Evolutionary conservation across 2,113 vertebrate species (phyloP).

Genomic region (Eulemur rufifrons): DNA sequence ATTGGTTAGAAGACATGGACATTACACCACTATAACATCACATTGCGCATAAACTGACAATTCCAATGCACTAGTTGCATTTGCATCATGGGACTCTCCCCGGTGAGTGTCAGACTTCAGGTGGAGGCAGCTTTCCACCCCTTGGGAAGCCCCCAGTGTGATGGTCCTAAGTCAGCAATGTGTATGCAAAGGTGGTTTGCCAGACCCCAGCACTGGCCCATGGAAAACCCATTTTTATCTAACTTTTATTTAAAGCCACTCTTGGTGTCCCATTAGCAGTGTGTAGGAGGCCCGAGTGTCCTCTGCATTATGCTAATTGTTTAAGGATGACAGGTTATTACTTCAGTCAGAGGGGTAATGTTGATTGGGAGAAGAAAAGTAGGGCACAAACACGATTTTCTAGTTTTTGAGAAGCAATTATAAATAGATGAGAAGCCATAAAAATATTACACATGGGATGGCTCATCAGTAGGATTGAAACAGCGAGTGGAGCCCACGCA

Average conservation of each 20-base stretch:
- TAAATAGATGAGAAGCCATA: conserved; percentile 79
- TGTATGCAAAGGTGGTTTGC: background rate
- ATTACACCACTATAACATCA: background rate
- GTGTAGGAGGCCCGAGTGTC: conserved; percentile 70
- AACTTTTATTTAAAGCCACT: conserved; percentile 67
- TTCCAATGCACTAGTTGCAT: background rate
- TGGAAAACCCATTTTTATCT: conserved; percentile 63
- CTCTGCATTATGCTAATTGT: conserved; percentile 79
- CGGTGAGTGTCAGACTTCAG: background rate
- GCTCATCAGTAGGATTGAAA: conserved; percentile 66
- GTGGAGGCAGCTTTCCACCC: background rate
- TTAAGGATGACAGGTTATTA: conserved; percentile 80
- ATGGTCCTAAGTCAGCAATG: background rate
- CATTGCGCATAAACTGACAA: background rate
- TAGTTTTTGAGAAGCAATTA: conserved; percentile 81
- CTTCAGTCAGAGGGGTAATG: conserved; percentile 72
- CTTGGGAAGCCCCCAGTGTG: background rate
- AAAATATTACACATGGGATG: conserved; percentile 70
- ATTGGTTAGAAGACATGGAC: background rate
- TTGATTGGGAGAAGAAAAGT: conserved; percentile 44
- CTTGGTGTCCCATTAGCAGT: conserved; percentile 69
- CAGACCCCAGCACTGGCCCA: background rate
- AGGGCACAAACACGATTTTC: conserved; percentile 79
- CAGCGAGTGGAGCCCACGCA: conserved; percentile 39
- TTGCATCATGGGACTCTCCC: background rate